Evolutionary conservation across 2,888 invertebrate genomes (phyloP).

Genomic region (Epirrhoe alternata): DNA sequence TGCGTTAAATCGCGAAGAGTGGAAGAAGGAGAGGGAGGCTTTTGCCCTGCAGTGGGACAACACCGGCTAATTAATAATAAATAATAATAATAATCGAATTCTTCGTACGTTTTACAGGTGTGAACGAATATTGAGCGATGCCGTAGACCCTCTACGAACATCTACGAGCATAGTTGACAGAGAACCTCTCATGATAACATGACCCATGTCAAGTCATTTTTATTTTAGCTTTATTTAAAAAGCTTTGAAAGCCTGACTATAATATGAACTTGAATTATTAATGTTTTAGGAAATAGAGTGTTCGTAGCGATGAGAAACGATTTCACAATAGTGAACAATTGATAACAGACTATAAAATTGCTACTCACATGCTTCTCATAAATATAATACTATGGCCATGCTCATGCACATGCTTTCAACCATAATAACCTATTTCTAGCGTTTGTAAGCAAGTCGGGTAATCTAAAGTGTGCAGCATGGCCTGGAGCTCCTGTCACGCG

Average conservation of each 20-base stretch:
- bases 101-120: neutral
- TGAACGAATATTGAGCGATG: neutral
- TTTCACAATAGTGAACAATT: slow-evolving; percentile 1
- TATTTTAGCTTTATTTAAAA: neutral
- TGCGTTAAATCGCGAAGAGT: too few species aligned
- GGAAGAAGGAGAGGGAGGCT: too few species aligned
- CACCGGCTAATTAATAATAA: too few species aligned
- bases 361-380: neutral
- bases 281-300: neutral
- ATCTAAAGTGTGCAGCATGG: slow-evolving; percentile 39
- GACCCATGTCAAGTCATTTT: neutral
- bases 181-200: neutral
- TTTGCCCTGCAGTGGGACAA: too few species aligned
- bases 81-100: too few species aligned
- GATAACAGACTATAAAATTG: neutral
- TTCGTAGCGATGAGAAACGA: neutral
- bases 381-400: slow-evolving; percentile 12
- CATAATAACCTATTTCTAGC: slow-evolving; percentile 27
- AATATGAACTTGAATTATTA: neutral
- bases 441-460: slow-evolving; percentile 30
- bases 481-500: slow-evolving; percentile 50
- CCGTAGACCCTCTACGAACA: slow-evolving; percentile 14
- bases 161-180: slow-evolving; percentile 8
- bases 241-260: neutral
- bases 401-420: slow-evolving; percentile 19